Base-by-base conservation (phyloP, 2,113 vertebrate genomes). In the Pampusana beccarii region DNA sequence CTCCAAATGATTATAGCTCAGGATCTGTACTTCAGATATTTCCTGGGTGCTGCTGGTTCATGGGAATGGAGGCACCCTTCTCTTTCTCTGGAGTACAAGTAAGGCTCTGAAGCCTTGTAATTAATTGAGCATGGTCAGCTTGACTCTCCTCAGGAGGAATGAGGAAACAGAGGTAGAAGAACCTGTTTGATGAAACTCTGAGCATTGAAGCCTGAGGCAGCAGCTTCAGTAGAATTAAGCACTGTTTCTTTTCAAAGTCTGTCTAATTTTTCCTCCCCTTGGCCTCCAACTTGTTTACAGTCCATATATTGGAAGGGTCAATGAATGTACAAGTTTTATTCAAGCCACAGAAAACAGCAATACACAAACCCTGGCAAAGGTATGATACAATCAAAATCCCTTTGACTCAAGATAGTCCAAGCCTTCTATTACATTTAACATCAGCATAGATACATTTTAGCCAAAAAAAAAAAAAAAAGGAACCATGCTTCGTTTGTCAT, bases 81-180 rank as follows among this genome's bases (percentile, higher is more conserved):
- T 50, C n/a, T 13, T 89, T 58, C 40, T 36, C 53, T 56, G n/a
- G 62, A 87, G 50, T 40, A 81, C 40, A 75, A 86, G 83, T 83
- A 94, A 91, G 36, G 50, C 53, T 89, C 86, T 42, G 65, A 90
- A 71, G 44, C 31, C 51, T 81, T 0, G 4, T 40, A 54, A 89
- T 65, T 95, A 91, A 79, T 66, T 54, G 56, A 87, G 69, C 73
- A 25, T 54, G 91, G 95, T 95, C 95, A 96, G 86, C 77, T 84
- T 91, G 91, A 84, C 91, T 94, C 84, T 87, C 88, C 80, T 56
- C 36, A 66, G 28, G 24, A 96, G 62, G 88, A 97, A 96, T 92
- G 96, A 96, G 95, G 96, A 97, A 97, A 94, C 57, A 81, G 70
- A 95, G 77, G 91, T 84, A 92, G 95, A 95, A 96, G 95, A 96